Evolutionary conservation across 2,113 vertebrate genomes (phyloP).

Genomic region (Xyliphius kryptos): DNA sequence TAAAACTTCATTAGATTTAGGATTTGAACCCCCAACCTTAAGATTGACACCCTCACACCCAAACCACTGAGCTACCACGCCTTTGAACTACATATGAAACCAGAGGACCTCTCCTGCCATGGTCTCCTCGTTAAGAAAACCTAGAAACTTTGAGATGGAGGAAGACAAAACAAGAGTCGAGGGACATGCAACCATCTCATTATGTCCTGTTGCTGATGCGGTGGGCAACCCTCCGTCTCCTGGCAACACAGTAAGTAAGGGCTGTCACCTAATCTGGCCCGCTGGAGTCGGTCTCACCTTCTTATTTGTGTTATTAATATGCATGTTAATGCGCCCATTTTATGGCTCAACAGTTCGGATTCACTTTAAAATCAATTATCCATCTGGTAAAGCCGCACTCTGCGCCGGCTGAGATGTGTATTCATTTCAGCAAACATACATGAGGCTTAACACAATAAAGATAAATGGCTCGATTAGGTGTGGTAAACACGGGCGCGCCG

Average conservation of each 20-base stretch:
- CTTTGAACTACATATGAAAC: too few relatives aligned
- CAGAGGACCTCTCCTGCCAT: too few relatives aligned
- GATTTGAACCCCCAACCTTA: too few relatives aligned
- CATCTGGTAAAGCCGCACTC: slow-evolving; percentile 52
- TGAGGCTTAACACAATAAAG: slow-evolving; percentile 55
- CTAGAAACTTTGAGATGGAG: neutral
- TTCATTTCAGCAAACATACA: slow-evolving; percentile 59
- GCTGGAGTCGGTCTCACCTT: slow-evolving; percentile 32
- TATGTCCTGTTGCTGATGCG: slow-evolving; percentile 12
- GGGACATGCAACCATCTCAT: slow-evolving; percentile 29
- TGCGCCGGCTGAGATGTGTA: slow-evolving; percentile 49
- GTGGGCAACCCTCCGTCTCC: slow-evolving; percentile 30
- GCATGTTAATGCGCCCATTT: slow-evolving; percentile 57
- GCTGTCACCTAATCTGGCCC: slow-evolving; percentile 47
- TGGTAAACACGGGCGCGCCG: slow-evolving; percentile 49
- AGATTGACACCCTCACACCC: too few relatives aligned
- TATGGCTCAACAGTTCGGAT: slow-evolving; percentile 57
- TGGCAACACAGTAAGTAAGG: slow-evolving; percentile 45
- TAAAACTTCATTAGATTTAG: too few relatives aligned
- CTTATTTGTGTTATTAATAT: slow-evolving; percentile 54
- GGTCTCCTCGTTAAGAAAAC: neutral
- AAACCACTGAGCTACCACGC: too few relatives aligned
- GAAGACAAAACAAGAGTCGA: slow-evolving; percentile 12
- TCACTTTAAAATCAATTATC: slow-evolving; percentile 59
- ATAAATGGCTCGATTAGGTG: slow-evolving; percentile 57